Conservation (phyloP, 2,797 vertebrate species). For the Syndactyla subalaris region DNA sequence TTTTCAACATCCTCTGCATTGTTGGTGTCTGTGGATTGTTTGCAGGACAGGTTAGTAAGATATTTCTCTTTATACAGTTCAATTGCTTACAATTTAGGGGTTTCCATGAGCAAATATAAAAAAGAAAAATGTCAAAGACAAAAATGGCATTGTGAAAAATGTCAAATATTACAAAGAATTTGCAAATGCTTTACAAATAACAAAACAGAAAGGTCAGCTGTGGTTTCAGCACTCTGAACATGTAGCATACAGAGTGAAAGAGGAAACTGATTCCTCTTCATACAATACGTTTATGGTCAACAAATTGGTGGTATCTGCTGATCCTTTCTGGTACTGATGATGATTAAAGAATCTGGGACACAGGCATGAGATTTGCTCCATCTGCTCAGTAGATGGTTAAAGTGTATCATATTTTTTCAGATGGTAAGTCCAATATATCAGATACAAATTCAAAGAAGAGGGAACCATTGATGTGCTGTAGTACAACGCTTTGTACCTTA, state of each 20-base stretch:
- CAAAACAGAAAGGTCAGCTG: not conserved
- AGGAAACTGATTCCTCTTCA: not conserved
- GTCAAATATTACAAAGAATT: not conserved
- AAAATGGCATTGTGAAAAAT: not conserved
- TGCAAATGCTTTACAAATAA: not conserved
- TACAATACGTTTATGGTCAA: not conserved
- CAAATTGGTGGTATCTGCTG: not conserved
- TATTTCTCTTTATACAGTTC: not conserved
- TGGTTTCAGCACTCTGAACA: not conserved
- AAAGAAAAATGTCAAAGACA: not conserved
- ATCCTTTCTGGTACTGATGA: not conserved
- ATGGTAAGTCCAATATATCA: not conserved
- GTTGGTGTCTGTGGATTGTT: constrained; percentile 97
- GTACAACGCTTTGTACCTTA: not conserved
- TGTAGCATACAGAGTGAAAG: not conserved
- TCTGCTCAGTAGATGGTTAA: not conserved
- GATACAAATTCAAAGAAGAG: not conserved
- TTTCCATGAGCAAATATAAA: not conserved
- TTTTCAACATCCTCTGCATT: constrained; percentile 98
- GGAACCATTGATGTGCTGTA: not conserved
- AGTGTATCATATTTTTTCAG: not conserved
- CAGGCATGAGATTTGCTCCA: not conserved
- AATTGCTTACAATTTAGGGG: not conserved
- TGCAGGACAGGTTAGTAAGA: constrained; percentile 89
- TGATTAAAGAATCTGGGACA: not conserved